Evolutionary conservation across 2,113 vertebrate genomes (phyloP), one percentile per base, ranked within the genome.

Genomic region (Melanocharis versteri): DNA sequence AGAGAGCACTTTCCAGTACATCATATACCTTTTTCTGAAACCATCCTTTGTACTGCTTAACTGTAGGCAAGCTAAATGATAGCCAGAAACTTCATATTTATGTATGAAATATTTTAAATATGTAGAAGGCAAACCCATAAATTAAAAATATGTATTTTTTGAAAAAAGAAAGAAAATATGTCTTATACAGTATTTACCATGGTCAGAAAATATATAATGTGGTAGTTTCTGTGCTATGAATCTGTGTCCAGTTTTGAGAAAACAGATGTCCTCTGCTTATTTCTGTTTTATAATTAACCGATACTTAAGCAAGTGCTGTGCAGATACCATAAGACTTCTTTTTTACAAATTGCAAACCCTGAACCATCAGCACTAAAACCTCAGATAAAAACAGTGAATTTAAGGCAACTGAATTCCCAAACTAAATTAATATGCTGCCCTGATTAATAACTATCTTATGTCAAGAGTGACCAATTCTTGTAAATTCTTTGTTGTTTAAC

Each of bases 21-120:
- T 58, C 40, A 69, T 50, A 30, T 12, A n/a, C 3, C 3, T 75
- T 12, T 54, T 56, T 42, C 62, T 79, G 53, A 68, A 90, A 48
- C 4, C 2, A 71, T 78, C 14, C 8, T 85, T 54, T 75, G 30
- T 33, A 57, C 7, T 48, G 16, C 11, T 76, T 83, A 15, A 58
- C 16, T 56, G 26, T 47, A 68, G 35, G n/a, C 45, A 84, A 69
- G 28, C 42, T 86, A 96, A 93, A 80, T 58, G 21, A 60, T 50
- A 94, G 50, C 87, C 68, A 81, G 72, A 90, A 91, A 28, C 33
- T 83, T 83, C 28, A 33, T 80, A 81, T 91, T 94, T 93, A 66
- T 87, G 79, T 83, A 68, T 58, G 16, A 83, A 93, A 93, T 87
- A 62, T 5, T 60, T 16, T 69, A 89, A 79, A 35, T 56, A 60